These are phyloP conservation scores for Ypsolopha sequella DNA, from an alignment of 2,888 invertebrate species.

Conservation along the genomic window DNA sequence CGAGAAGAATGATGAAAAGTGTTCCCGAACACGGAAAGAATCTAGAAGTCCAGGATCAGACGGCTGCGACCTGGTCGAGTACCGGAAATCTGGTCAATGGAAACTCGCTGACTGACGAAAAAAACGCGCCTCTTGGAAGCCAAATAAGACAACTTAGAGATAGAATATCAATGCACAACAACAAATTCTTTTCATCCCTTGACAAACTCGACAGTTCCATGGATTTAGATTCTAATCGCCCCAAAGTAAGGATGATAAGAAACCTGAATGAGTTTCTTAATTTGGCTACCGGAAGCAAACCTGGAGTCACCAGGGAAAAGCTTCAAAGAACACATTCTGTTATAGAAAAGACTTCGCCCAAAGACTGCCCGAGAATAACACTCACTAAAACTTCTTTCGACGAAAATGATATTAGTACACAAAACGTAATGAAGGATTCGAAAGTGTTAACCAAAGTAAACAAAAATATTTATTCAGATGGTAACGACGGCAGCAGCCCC, in stretches of 20 bases:
- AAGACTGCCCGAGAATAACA: conserved; percentile 44
- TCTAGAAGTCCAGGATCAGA: conserved; percentile 21
- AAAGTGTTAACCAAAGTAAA: conserved; percentile 27
- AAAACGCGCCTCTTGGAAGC: conserved; percentile 47
- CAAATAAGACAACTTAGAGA: conserved; percentile 52
- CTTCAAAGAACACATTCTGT: conserved; percentile 45
- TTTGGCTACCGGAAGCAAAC: conserved; percentile 77
- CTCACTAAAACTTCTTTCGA: conserved; percentile 46
- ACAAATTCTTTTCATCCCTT: conserved; percentile 68
- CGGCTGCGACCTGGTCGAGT: conserved; percentile 31
- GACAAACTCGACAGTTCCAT: conserved; percentile 64
- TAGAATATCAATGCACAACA: conserved; percentile 57
- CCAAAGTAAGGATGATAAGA: conserved; percentile 73
- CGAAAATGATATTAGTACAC: conserved; percentile 29
- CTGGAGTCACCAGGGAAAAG: conserved; percentile 28
- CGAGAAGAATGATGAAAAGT: conserved; percentile 43
- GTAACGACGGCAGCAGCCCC: conserved; percentile 76
- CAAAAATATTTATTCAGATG: conserved; percentile 36
- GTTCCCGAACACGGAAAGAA: conserved; percentile 45
- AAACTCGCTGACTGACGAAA: conserved; percentile 28
- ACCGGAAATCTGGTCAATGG: conserved; percentile 50
- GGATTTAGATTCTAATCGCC: conserved; percentile 43
- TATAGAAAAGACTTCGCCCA: conserved; percentile 35
- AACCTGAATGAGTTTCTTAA: conserved; percentile 89
- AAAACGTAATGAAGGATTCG: conserved; percentile 24